Evolutionary conservation across 2,113 vertebrate species (phyloP), one percentile per base, ranked within the genome.

Genomic region (Pluvianellus socialis): DNA sequence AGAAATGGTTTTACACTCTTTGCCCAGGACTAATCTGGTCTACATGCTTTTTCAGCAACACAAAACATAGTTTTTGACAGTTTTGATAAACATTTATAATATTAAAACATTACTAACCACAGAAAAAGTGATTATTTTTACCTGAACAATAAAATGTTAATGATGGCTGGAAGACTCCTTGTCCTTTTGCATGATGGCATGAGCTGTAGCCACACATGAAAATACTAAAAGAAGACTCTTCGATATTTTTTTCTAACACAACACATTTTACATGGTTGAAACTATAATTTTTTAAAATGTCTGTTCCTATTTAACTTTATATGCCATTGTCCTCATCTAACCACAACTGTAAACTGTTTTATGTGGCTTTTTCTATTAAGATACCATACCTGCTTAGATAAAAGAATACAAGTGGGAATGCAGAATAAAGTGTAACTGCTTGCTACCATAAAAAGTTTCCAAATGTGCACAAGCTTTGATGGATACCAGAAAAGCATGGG

Each of bases 71-170:
- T 0, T 91, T 95, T 91, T 88, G 55, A 92, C 33, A 40, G 27
- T 67, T 96, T 88, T 71, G 92, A 89, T 80, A 72, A 82, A 56
- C 53, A 88, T 88, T 95, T 88, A 53, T 56, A 55, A 63, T 71
- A 12, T 67, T 94, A 84, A 92, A 88, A 50, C 88, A 77, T 84
- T 91, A 93, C 93, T 83, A 88, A 92, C 33, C 44, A 52, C 49
- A 65, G 47, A 50, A 79, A 92, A 74, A 49, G 27, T 71, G 49
- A 85, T 85, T 66, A 89, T 63, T 83, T 71, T 77, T 65, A 56
- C 65, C 92, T 80, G 42, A 79, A 81, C 70, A 92, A 63, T 47
- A 72, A 89, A 94, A 88, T 6, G 2, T 59, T 92, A 83, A 67
- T 76, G 50, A 67, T 77, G 45, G 32, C 50, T 86, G 53, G 47